Conservation (phyloP, 2,888 invertebrate species). For the Anarsia innoxiella region DNA sequence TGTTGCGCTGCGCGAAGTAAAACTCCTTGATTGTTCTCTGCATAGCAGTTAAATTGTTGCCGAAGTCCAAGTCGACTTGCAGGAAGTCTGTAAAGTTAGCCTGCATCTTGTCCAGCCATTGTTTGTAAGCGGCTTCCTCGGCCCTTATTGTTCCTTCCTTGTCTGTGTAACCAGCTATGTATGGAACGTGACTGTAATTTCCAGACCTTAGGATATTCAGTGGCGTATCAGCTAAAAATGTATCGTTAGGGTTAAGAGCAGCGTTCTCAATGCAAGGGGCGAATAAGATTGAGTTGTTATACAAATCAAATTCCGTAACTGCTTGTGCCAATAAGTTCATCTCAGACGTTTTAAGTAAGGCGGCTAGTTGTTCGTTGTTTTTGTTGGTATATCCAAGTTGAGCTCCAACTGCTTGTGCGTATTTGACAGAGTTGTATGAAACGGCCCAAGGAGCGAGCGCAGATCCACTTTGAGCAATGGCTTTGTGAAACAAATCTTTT, state of each 20-base stretch:
- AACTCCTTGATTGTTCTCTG: constrained; percentile 34
- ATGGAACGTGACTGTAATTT: constrained; percentile 49
- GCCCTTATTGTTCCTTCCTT: constrained; percentile 57
- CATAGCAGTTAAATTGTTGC: constrained; percentile 27
- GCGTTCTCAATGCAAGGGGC: constrained; percentile 57
- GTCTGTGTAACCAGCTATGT: constrained; percentile 47
- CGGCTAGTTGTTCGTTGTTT: constrained; percentile 35
- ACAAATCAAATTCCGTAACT: constrained; percentile 37
- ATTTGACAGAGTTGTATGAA: constrained; percentile 49
- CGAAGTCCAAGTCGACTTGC: constrained; percentile 43
- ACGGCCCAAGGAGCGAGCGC: constrained; percentile 58
- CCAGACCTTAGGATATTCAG: constrained; percentile 41
- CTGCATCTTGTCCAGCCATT: constrained; percentile 50
- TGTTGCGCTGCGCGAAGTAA: constrained; percentile 40
- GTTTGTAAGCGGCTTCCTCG: constrained; percentile 31
- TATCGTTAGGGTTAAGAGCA: constrained; percentile 29
- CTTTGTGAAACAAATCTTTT: constrained; percentile 47
- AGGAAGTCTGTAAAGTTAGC: constrained; percentile 49
- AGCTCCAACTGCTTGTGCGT: constrained; percentile 39
- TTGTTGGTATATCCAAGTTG: constrained; percentile 41
- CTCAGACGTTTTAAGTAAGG: constrained; percentile 32
- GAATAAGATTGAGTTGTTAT: constrained; percentile 52
- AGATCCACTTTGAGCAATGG: constrained; percentile 55
- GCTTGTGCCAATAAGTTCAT: constrained; percentile 29
- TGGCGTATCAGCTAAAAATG: constrained; percentile 46